Percentiles rank a stretch among this genome's conserved stretches.
These are phyloP conservation scores for Criorhina ranunculi DNA, from an alignment of 2,888 invertebrate genomes.

Conservation along the genomic window DNA sequence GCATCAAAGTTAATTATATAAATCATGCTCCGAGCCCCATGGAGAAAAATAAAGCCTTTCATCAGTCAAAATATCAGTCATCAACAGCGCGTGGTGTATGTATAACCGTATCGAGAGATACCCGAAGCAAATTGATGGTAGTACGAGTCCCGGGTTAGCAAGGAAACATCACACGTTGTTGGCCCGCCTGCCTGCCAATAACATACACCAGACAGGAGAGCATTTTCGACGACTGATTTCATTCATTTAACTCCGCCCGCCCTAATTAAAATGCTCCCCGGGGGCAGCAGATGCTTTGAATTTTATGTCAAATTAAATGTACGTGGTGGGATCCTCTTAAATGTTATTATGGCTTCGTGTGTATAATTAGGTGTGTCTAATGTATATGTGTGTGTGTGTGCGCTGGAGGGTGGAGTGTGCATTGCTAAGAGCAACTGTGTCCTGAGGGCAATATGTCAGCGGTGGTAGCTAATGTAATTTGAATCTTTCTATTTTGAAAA, in stretches of 20 bases:
- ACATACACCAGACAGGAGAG: not conserved
- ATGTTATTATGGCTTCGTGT: conserved; percentile 67
- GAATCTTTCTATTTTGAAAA: conserved; percentile 9
- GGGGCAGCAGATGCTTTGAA: conserved; percentile 70
- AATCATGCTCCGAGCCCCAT: conserved; percentile 7
- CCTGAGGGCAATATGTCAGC: conserved; percentile 23
- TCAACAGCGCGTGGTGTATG: conserved; percentile 4
- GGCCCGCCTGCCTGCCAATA: not conserved
- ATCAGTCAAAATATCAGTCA: conserved; percentile 66
- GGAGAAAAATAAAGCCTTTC: conserved; percentile 43
- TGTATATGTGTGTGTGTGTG: conserved; percentile 4
- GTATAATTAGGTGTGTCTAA: conserved; percentile 69
- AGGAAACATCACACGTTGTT: conserved; percentile 2
- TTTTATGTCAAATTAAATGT: conserved; percentile 76
- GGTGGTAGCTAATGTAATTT: conserved; percentile 20
- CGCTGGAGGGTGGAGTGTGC: not conserved
- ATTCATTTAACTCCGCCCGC: conserved; percentile 50
- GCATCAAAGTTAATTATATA: conserved; percentile 63
- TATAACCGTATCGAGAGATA: not conserved
- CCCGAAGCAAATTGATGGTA: not conserved
- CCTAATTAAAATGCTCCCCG: conserved; percentile 69
- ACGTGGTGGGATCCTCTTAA: conserved; percentile 69
- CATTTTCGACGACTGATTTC: conserved; percentile 39
- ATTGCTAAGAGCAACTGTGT: not conserved
- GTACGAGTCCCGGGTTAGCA: not conserved